Evolutionary conservation across 2,113 vertebrate species (phyloP).

Genomic region (Elachura formosa): DNA sequence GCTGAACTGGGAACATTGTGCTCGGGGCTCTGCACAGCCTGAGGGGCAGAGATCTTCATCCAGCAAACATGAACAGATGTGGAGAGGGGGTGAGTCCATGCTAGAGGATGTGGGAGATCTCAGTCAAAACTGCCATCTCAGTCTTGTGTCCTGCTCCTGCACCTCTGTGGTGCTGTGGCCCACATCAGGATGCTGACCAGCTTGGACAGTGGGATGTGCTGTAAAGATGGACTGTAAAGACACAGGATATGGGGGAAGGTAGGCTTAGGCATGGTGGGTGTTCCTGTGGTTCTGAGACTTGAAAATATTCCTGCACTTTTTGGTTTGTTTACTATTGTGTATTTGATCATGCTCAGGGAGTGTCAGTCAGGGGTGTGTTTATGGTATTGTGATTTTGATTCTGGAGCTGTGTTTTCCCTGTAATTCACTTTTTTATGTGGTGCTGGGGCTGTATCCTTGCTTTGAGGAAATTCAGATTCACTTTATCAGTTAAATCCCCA

Average conservation of each 20-base stretch:
- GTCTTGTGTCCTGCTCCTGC: background rate
- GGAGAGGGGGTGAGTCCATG: background rate
- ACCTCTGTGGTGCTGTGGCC: accelerated
- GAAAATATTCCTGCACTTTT: background rate
- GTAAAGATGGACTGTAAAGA: background rate
- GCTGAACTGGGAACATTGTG: background rate
- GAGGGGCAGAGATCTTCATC: background rate
- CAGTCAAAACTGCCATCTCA: background rate
- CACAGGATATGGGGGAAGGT: background rate
- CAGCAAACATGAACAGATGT: background rate
- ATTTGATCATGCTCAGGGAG: background rate
- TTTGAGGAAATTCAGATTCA: background rate
- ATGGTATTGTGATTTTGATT: background rate
- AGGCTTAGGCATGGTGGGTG: background rate
- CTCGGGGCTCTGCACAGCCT: background rate
- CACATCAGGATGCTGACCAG: accelerated
- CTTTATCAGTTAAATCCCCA: background rate
- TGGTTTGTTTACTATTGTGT: background rate
- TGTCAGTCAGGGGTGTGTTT: background rate
- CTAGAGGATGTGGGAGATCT: background rate
- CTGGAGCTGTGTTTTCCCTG: background rate
- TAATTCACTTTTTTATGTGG: background rate
- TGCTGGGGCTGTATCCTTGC: background rate
- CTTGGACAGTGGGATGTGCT: background rate
- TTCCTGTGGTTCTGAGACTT: background rate